phyloP scores from a whole-genome alignment of 2,888 invertebrate genomes.

The Nephrotoma guestfalica region DNA sequence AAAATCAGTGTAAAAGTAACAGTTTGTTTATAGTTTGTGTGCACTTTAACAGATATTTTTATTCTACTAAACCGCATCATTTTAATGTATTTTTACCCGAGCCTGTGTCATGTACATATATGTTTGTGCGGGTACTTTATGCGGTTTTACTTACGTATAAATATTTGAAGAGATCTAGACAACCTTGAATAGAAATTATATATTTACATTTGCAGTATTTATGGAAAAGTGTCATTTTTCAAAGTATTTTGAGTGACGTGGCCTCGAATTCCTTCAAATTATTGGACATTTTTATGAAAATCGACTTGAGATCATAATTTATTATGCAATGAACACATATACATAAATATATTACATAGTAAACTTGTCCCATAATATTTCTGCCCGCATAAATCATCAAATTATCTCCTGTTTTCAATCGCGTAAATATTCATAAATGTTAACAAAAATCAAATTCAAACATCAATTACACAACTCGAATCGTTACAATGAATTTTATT shows the following conservation, averaged over 20 bases:
- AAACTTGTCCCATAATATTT: not conserved
- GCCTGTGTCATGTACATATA: not conserved
- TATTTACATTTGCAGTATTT: not conserved
- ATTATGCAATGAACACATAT: not conserved
- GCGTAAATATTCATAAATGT: not conserved
- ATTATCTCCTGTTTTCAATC: not conserved
- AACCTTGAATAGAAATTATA: not conserved
- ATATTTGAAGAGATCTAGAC: not conserved
- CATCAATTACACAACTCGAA: not conserved
- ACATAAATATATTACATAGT: not conserved
- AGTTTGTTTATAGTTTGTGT: not conserved
- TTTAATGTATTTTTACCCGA: not conserved
- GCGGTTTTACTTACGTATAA: not conserved
- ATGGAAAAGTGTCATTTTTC: not conserved
- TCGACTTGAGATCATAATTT: not conserved
- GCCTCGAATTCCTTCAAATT: not conserved
- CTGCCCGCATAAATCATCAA: not conserved
- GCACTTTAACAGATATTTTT: not conserved
- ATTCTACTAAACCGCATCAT: not conserved
- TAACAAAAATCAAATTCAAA: not conserved
- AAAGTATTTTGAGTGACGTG: not conserved
- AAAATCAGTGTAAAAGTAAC: not conserved
- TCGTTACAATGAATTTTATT: not conserved
- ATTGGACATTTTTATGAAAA: not conserved
- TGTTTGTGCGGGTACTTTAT: not conserved